Evolutionary conservation across 2,888 invertebrate species (phyloP), one percentile per base, ranked within the genome.

Genomic region (Rosalia funebris): DNA sequence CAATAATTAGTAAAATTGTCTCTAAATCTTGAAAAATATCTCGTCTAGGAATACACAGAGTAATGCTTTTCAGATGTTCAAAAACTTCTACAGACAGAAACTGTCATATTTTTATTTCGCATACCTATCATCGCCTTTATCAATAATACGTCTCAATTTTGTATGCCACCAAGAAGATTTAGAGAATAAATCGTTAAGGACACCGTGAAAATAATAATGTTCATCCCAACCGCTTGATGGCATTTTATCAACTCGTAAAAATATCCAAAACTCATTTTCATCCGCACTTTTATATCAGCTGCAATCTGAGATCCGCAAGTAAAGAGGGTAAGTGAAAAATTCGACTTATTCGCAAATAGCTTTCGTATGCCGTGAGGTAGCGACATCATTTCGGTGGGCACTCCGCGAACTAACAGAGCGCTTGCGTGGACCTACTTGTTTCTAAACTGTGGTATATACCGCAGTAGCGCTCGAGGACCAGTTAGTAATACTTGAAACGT

Each of bases 401-500:
- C 7, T 31, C 7, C 20, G 3, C 10, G 41, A 60, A 66, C 54
- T 44, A 45, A n/a, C 12, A 10, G 25, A 44, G 58, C 62, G 62
- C 55, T 45, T 62, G 62, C 62, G 62, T 45, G 48, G 17, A 16
- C 32, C 20, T 25, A 25, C 37, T 53, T 53, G 42, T 53, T 53
- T 42, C 53, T 53, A 53, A 53, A 53, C 53, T 42, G 17, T 42
- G n/a, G 42, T 53, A 53, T 53, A 79, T 77, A 78, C 78, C 68
- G 77, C 78, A 77, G 78, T 77, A 71, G 71, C 71, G 71, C 67
- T 64, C 70, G 54, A 64, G 60, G 65, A 70, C 71, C 66, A 67
- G 70, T 75, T 71, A 79, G 79, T 79, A 68, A 74, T 74, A 72
- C 73, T 75, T 74, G 73, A 73, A 68, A 65, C 67, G 63, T 67